Conservation (phyloP, 92 coral and sea anemone species). For the Blastomussa wellsi region DNA sequence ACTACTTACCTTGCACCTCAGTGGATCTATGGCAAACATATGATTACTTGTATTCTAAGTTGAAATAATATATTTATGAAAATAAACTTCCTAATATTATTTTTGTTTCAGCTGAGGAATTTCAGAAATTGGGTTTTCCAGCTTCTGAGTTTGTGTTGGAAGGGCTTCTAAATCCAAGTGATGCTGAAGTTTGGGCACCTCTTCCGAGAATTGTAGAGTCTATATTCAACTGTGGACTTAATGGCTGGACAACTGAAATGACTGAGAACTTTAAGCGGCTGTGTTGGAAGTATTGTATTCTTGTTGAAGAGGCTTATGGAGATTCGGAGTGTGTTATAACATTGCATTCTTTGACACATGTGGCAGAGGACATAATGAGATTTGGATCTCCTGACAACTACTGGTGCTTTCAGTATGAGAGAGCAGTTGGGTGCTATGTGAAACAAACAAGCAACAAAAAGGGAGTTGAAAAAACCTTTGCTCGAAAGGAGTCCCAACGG, state of each 20-base stretch:
- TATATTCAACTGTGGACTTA: no score
- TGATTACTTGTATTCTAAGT: not conserved
- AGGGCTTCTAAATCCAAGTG: conserved; percentile 43
- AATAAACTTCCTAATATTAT: not conserved
- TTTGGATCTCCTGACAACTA: conserved; percentile 58
- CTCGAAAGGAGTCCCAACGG: conserved; percentile 44
- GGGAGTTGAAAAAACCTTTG: conserved; percentile 40
- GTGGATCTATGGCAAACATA: not conserved
- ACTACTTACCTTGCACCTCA: not conserved
- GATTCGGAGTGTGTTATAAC: no score
- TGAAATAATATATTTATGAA: not conserved
- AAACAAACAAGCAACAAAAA: conserved; percentile 50
- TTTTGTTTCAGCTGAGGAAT: conserved; percentile 58
- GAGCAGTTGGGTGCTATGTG: conserved; percentile 44
- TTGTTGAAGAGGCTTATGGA: conserved; percentile 51
- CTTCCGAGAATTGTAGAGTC: no score
- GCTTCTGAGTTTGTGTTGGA: conserved; percentile 62
- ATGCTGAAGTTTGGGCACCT: no score
- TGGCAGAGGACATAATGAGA: conserved; percentile 50
- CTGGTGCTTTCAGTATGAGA: conserved; percentile 54
- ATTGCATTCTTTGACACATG: conserved; percentile 46
- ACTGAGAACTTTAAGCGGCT: conserved; percentile 37
- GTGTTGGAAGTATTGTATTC: conserved; percentile 60
- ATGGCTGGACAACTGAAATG: no score
- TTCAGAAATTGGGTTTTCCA: conserved; percentile 57